Conservation (phyloP, 2,888 invertebrate genomes). For the Malthinus flaveolus region DNA sequence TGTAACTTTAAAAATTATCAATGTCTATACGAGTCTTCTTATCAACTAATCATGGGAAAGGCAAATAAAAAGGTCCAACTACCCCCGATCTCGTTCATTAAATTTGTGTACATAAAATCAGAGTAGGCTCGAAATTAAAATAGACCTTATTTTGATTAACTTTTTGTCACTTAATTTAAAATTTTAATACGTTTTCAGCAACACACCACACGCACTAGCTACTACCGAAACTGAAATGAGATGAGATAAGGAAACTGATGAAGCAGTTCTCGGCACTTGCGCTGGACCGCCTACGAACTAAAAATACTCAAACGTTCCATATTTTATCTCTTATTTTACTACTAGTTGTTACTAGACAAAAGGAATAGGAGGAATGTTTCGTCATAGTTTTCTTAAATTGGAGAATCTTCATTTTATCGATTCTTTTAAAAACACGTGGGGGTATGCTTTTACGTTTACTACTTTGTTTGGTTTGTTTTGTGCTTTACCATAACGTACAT, state of each 20-base stretch:
- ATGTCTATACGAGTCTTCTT: background rate
- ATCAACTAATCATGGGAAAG: too few species aligned
- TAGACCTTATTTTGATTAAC: too few species aligned
- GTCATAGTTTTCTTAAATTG: background rate
- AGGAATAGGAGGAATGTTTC: background rate
- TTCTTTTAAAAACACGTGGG: slow-evolving; percentile 15
- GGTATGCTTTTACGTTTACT: slow-evolving; percentile 1
- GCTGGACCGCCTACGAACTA: slow-evolving; percentile 8
- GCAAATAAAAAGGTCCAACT: too few species aligned
- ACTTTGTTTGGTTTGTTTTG: background rate
- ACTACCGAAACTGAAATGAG: slow-evolving; percentile 16
- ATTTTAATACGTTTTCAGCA: background rate
- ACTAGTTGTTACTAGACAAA: background rate
- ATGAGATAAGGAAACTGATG: slow-evolving; percentile 23
- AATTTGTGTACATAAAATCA: too few species aligned
- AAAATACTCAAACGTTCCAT: background rate
- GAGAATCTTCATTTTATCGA: slow-evolving; percentile 3
- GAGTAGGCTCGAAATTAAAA: too few species aligned
- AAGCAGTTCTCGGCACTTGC: slow-evolving; percentile 21
- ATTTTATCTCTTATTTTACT: background rate
- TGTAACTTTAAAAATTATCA: background rate
- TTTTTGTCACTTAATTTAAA: background rate
- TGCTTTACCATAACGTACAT: background rate
- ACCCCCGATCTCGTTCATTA: too few species aligned
- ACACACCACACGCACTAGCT: background rate